These are phyloP conservation scores for Esox niger DNA, from an alignment of 2,113 vertebrate species.

Conservation along the genomic window DNA sequence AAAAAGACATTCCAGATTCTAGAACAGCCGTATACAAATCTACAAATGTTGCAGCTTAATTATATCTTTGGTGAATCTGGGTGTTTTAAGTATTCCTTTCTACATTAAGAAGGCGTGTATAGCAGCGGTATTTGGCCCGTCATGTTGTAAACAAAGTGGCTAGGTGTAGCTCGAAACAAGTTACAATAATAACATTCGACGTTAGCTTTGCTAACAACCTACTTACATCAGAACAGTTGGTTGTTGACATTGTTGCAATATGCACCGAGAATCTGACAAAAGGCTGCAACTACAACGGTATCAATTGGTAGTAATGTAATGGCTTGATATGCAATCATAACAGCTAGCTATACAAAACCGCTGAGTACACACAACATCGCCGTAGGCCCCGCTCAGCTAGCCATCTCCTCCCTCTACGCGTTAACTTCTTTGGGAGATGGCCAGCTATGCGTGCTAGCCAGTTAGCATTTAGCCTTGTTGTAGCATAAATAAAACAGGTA, in stretches of 20 bases:
- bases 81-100: no score
- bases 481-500: constrained; percentile 16
- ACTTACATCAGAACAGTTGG: not conserved
- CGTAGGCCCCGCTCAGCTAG: not conserved
- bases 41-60: no score
- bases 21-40: no score
- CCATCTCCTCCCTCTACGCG: no score
- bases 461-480: constrained; percentile 42
- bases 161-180: no score
- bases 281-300: not conserved
- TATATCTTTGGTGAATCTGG: no score
- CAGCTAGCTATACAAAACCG: not conserved
- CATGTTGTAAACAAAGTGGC: no score
- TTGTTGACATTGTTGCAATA: not conserved
- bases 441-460: constrained; percentile 53
- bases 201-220: not conserved
- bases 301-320: not conserved
- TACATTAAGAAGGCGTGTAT: no score
- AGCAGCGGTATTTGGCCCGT: no score
- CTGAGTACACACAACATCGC: constrained; percentile 1
- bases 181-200: no score
- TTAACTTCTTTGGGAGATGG: not conserved
- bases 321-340: not conserved
- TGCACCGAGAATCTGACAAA: not conserved
- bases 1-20: no score